Evolutionary conservation across 2,113 vertebrate species (phyloP), one percentile per base, ranked within the genome.

Genomic region (Cebidichthys violaceus): DNA sequence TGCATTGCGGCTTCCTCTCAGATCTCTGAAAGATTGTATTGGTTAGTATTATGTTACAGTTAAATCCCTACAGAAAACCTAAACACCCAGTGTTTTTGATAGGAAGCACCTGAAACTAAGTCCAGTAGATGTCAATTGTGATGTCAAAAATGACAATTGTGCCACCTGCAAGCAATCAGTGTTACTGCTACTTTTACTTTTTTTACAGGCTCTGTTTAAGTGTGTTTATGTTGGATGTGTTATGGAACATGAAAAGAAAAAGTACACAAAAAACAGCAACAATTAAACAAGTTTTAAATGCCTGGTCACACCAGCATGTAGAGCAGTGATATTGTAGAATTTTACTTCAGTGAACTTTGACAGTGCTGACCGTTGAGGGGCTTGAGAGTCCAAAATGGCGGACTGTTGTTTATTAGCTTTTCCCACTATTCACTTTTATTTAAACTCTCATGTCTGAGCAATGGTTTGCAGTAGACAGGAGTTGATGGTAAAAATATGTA

Each of bases 1-100:
- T 82, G 79, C 68, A 62, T 88, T 73, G 55, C 66, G 43, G 81
- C 62, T 85, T 85, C 77, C 57, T 87, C 62, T 70, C 39, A 84
- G 67, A 82, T 87, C 29, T 65, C 37, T 54, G 13, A 64, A 24
- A 37, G 35, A 66, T 20, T 79, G 45, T 54, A 10, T 77, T 27
- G 57, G 20, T 85, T 45, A 77, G 64, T 77, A 24, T 69, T 69
- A 59, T 31, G 6, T 76, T 72, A 52, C 4, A 31, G 24, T 69
- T 65, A 10, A 59, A 47, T 27, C 20, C 47, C 13, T 41, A 41
- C 29, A 57, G 35, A 81, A 57, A 69, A 76, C 52, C 31, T 29
- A 2, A 39, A 73, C 62, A 41, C 27, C 2, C 2, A 4, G 2
- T 31, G 33, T 80, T 31, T 65, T 52, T 75, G 52, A 77, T 57